Evolutionary conservation across 2,113 vertebrate species (phyloP), one percentile per base, ranked within the genome.

Genomic region (Odobenus rosmarus): DNA sequence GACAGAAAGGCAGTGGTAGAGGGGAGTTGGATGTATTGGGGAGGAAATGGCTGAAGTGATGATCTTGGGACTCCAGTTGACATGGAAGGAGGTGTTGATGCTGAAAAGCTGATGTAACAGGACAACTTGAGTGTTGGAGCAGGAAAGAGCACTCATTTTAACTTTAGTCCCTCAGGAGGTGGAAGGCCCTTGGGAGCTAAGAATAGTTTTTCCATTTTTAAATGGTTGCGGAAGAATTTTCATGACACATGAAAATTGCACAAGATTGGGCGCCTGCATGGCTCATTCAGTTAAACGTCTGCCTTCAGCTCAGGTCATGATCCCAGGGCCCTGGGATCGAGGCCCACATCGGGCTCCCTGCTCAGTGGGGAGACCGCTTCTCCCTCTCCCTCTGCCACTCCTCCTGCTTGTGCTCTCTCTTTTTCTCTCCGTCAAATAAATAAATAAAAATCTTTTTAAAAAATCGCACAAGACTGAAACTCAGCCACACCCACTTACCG

Each of bases 151-250:
- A 14, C 53, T 31, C 0, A 46, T 31, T 5, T 57, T 80, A 31
- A 80, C 24, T 23, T 5, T 51, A 5, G 26, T 53, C 42, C 7
- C 18, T 39, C 24, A 15, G 61, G 61, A 88, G 64, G 23, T 31
- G n/a, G 49, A 26, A 11, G 10, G 14, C 26, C 14, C 46, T 16
- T 7, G 2, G 39, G 57, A 62, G 28, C 90, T 87, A 69, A 93
- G 55, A 90, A 81, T 59, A 69, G 36, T 31, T 93, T 88, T 89
- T 93, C 72, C 28, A 77, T 61, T 69, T 96, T 88, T 83, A 84
- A 84, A 59, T 16, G 36, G 61, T 26, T 80, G 33, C 69, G 4
- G 49, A 84, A 61, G 76, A 53, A 71, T 79, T 39, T 21, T 39
- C 36, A 62, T 57, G 87, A 64, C 24, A 57, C 24, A 83, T 90